A percentile compares a stretch with the other conserved stretches of the same genome.
Conservation (phyloP, 2,113 vertebrate species). For the Paratilapia polleni region DNA sequence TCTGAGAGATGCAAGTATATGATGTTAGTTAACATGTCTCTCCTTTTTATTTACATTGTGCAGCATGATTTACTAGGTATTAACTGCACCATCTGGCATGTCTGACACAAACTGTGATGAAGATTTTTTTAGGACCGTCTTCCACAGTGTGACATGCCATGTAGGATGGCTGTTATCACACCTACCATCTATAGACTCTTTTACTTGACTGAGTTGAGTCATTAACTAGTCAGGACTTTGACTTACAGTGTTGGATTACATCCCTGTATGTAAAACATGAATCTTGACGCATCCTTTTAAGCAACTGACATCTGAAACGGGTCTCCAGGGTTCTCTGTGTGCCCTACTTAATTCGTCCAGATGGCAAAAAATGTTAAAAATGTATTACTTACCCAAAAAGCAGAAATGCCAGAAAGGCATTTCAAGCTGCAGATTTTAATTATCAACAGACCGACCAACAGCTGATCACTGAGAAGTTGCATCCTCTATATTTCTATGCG, state of each 20-base stretch:
- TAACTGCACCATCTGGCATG: background rate
- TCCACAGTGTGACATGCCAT: background rate
- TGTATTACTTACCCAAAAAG: slow-evolving; percentile 27
- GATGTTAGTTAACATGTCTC: background rate
- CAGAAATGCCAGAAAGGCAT: slow-evolving; percentile 3
- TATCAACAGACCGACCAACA: slow-evolving; percentile 1
- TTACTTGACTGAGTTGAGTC: background rate
- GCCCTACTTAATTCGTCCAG: slow-evolving; percentile 29
- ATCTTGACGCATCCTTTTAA: slow-evolving; percentile 7
- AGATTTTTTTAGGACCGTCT: background rate
- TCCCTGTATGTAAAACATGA: slow-evolving; percentile 21
- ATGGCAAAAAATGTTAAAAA: slow-evolving; percentile 20
- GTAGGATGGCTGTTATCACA: background rate
- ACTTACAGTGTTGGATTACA: background rate
- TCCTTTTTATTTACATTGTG: background rate
- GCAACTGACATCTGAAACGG: slow-evolving; percentile 3
- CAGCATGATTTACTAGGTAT: background rate
- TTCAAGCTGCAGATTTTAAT: slow-evolving; percentile 34
- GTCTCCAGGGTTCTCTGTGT: slow-evolving; percentile 13
- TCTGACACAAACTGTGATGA: background rate
- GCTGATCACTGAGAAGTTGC: background rate
- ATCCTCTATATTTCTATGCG: background rate
- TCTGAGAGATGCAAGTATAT: background rate
- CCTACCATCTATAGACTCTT: background rate
- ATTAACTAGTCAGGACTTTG: background rate